Conservation (phyloP, 37 sponge, comb jelly and placozoan genomes). For the Eunapius fragilis region DNA sequence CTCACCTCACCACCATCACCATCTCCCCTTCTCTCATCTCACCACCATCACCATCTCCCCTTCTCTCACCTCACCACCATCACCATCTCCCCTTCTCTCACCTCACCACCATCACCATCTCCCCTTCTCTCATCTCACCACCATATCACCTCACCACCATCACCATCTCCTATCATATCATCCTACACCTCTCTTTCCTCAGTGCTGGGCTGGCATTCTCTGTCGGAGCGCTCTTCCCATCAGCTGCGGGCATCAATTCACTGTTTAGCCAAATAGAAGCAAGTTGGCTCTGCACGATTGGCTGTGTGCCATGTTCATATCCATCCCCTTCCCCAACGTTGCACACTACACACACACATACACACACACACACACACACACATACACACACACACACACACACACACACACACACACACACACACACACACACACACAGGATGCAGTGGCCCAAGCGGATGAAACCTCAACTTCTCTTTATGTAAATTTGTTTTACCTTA, state of each 20-base stretch:
- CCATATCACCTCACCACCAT: too few relatives aligned
- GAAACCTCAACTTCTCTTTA: constrained; percentile 64
- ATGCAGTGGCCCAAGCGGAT: constrained; percentile 71
- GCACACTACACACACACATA: not conserved
- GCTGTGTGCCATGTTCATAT: not conserved
- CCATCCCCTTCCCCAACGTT: not conserved
- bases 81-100: too few relatives aligned
- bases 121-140: too few relatives aligned
- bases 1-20: too few relatives aligned
- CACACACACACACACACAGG: constrained; percentile 12
- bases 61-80: too few relatives aligned
- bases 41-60: too few relatives aligned
- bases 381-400: not conserved
- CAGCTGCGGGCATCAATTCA: constrained; percentile 33
- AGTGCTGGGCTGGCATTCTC: constrained; percentile 53
- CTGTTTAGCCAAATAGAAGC: constrained; percentile 59
- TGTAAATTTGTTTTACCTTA: constrained; percentile 27
- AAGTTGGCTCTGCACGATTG: not conserved
- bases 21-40: too few relatives aligned
- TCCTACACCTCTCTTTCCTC: not conserved
- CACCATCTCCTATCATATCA: too few relatives aligned
- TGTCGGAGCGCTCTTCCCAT: constrained; percentile 30
- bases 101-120: too few relatives aligned
- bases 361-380: not conserved
- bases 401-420: not conserved